Conservation (phyloP, 2,113 vertebrate species). For the Pteruthius melanotis region DNA sequence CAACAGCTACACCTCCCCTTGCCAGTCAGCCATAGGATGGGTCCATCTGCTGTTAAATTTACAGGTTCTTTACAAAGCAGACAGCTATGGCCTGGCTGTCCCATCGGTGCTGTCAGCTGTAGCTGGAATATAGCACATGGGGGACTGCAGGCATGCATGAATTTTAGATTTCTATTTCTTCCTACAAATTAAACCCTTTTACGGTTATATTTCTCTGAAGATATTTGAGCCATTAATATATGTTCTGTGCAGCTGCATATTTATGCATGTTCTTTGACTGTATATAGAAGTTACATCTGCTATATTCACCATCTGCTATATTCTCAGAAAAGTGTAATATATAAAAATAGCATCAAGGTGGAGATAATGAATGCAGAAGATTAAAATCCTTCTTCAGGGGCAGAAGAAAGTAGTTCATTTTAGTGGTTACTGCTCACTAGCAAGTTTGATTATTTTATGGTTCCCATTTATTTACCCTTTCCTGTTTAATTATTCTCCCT, state of each 20-base stretch:
- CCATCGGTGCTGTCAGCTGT: not conserved
- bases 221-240: not conserved
- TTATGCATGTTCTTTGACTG: not conserved
- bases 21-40: not conserved
- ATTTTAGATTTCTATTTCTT: conserved; percentile 36
- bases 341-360: conserved; percentile 23
- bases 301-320: not conserved
- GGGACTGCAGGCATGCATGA: not conserved
- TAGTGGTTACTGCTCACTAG: not conserved
- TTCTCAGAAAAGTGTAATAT: not conserved
- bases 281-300: conserved; percentile 18
- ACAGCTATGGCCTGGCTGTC: not conserved
- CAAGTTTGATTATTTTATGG: conserved; percentile 13
- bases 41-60: not conserved
- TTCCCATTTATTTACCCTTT: not conserved
- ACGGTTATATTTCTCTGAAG: not conserved
- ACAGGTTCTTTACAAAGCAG: not conserved
- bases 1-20: not conserved
- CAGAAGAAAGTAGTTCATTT: not conserved
- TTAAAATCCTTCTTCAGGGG: not conserved
- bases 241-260: not conserved
- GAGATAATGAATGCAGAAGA: conserved; percentile 14
- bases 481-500: conserved; percentile 22
- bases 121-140: not conserved
- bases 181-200: conserved; percentile 18